Evolutionary conservation across 2,113 vertebrate genomes (phyloP).

Genomic region (Brachypodius melanocephalos): DNA sequence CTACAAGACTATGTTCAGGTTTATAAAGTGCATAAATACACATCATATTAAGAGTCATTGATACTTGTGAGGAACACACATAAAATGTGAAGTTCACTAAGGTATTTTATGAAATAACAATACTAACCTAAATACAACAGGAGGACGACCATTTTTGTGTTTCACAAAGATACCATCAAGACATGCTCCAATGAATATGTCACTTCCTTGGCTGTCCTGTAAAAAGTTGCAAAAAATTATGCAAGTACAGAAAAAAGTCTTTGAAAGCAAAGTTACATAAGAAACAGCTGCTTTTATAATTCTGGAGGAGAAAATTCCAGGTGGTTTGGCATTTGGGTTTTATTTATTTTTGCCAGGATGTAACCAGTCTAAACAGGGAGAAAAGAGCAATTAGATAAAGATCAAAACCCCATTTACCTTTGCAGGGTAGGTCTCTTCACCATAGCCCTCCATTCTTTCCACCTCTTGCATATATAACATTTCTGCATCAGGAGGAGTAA

Average conservation of each 20-base stretch:
- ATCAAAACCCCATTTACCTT: slow-evolving; percentile 77
- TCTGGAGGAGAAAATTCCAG: not conserved
- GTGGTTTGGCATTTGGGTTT: not conserved
- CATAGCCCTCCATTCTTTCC: slow-evolving; percentile 94
- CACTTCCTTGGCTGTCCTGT: slow-evolving; percentile 92
- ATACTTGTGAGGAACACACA: not conserved
- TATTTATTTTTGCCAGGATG: not conserved
- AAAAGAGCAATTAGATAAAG: not conserved
- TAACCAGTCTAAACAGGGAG: not conserved
- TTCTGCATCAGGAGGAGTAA: slow-evolving; percentile 90
- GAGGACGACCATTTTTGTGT: slow-evolving; percentile 88
- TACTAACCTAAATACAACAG: slow-evolving; percentile 86
- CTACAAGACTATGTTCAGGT: not conserved
- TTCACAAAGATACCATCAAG: slow-evolving; percentile 95
- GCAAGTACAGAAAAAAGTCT: not conserved
- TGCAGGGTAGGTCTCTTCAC: slow-evolving; percentile 91
- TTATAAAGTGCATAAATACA: not conserved
- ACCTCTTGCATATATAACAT: slow-evolving; percentile 97
- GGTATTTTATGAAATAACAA: not conserved
- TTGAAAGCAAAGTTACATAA: not conserved
- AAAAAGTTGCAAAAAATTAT: not conserved
- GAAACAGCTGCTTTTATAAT: not conserved
- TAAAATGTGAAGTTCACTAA: not conserved
- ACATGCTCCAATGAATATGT: slow-evolving; percentile 90
- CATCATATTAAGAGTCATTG: not conserved